Evolutionary conservation across 2,113 vertebrate species (phyloP).

Genomic region (Aviceda subcristata): DNA sequence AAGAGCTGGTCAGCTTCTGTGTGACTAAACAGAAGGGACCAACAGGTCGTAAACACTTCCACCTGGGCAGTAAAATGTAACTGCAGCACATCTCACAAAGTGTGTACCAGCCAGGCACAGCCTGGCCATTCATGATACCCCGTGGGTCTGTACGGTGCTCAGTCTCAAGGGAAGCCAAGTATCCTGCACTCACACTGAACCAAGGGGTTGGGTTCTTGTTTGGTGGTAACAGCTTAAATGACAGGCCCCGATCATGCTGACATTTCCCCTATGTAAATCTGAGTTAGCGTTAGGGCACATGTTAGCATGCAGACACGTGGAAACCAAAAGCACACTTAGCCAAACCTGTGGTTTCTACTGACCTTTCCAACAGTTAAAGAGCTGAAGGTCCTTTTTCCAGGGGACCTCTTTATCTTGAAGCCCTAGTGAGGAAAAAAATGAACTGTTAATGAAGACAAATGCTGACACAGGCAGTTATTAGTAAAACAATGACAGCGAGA

Average conservation of each 20-base stretch:
- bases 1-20: neutral
- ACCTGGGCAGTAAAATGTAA: neutral
- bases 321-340: neutral
- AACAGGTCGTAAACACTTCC: neutral
- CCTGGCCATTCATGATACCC: neutral
- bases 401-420: constrained; percentile 79
- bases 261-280: rapidly evolving
- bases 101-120: neutral
- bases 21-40: neutral
- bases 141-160: rapidly evolving
- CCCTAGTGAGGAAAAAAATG: constrained; percentile 48
- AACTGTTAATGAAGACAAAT: neutral
- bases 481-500: neutral
- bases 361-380: constrained; percentile 83
- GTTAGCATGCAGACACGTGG: neutral
- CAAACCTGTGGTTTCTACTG: neutral
- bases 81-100: neutral
- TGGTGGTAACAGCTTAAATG: neutral
- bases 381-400: constrained; percentile 80
- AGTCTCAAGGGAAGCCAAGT: neutral
- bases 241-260: neutral
- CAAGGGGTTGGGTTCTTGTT: neutral
- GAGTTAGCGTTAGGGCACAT: rapidly evolving
- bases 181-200: neutral
- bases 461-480: neutral